Evolutionary conservation across 2,797 vertebrate genomes (phyloP).

Genomic region (Anas acuta): DNA sequence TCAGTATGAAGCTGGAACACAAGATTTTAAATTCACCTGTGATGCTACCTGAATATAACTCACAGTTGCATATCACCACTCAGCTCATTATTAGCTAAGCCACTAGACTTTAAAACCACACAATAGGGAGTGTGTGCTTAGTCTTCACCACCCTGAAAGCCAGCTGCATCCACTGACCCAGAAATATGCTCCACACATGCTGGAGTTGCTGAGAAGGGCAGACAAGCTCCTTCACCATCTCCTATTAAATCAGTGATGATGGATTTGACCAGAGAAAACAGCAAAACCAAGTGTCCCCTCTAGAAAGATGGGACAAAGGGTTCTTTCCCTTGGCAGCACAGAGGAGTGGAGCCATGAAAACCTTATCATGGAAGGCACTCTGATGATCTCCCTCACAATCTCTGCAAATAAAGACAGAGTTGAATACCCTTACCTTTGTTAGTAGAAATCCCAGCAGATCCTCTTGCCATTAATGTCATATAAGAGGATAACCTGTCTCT

Average conservation of each 20-base stretch:
- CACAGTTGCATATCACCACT: not conserved
- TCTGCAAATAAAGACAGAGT: not conserved
- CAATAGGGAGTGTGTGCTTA: not conserved
- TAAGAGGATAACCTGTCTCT: constrained; percentile 29
- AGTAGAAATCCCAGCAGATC: constrained; percentile 55
- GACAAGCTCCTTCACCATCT: not conserved
- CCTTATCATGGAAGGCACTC: not conserved
- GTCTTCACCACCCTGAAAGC: not conserved
- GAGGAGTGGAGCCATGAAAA: not conserved
- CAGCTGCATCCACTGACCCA: not conserved
- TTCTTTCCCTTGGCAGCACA: not conserved
- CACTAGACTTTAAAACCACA: not conserved
- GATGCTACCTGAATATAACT: not conserved
- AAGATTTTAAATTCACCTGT: not conserved
- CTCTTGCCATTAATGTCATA: constrained; percentile 23
- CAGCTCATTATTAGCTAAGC: not conserved
- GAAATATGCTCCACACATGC: not conserved
- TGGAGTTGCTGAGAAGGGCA: not conserved
- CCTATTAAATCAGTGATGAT: not conserved
- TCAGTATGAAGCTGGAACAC: not conserved
- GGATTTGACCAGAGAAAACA: not conserved
- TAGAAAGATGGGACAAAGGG: not conserved
- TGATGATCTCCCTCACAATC: not conserved
- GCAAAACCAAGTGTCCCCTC: not conserved
- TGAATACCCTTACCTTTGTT: constrained; percentile 55